Evolutionary conservation across 2,888 invertebrate genomes (phyloP), one percentile per base, ranked within the genome.

Genomic region (Melipona bicolor): DNA sequence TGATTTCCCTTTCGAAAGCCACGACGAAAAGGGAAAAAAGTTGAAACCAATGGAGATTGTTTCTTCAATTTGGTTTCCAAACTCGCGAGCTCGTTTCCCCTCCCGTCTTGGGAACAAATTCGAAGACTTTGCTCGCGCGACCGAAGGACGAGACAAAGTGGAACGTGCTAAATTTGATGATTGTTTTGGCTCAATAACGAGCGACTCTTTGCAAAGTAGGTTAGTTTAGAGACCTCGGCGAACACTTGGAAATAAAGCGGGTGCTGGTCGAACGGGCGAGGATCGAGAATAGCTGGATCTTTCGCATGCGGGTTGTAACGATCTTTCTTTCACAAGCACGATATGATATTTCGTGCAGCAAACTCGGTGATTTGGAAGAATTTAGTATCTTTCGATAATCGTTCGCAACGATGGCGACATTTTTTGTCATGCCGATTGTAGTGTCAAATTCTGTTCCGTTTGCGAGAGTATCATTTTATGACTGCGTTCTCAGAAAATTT

Each of bases 121-220:
- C 43, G 65, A 67, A 50, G 59, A 82, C 56, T 59, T n/a, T 43
- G 74, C 56, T 81, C 70, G 59, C 32, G 21, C 56, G 50, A 56
- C 36, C 24, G 24, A 52, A 54, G 49, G 17, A 32, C 50, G 4
- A n/a, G 43, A 62, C 36, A 56, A 77, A 83, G 72, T 73, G 72
- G 52, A 64, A 50, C 83, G 70, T 61, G 72, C 56, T 77, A 77
- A 83, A 83, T 77, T 82, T 72, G 71, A 79, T 71, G 82, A 68
- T 74, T 64, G 62, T 77, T 27, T 67, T 56, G 71, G 61, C 67
- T 67, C 67, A 71, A 71, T 81, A 81, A 81, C 82, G 67, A 32
- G 82, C 71, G 64, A 76, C 77, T 77, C 83, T 83, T 70, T 73
- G 54, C 36, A 36, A 83, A 77, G 69, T 83, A 69, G 83, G 78